A percentile compares a stretch with the other conserved stretches of the same genome.
These are phyloP conservation scores for Drosophila albomicans DNA, from an alignment of 1,140 invertebrate species.

Conservation along the genomic window DNA sequence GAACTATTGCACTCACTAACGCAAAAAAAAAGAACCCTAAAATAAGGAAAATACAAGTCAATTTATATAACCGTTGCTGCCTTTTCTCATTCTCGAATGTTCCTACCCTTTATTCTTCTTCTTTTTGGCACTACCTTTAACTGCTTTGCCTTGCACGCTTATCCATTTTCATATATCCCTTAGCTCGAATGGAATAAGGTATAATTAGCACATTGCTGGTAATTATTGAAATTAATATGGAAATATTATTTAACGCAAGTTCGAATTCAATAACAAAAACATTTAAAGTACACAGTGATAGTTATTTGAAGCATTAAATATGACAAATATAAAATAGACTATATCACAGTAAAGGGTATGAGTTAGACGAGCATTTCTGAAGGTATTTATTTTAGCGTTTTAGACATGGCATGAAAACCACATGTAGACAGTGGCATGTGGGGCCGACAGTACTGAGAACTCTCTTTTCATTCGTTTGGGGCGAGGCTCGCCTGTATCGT, in stretches of 20 bases:
- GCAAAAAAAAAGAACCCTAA: constrained; percentile 52
- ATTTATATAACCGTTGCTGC: constrained; percentile 63
- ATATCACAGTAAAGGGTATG: constrained; percentile 1
- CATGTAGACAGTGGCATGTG: constrained; percentile 41
- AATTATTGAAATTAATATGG: too few species aligned
- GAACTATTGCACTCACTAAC: constrained; percentile 69
- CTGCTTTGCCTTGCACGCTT: constrained; percentile 9
- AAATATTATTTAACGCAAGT: too few species aligned
- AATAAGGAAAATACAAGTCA: constrained; percentile 78
- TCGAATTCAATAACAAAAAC: too few species aligned
- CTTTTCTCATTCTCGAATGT: background rate
- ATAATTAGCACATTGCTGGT: background rate
- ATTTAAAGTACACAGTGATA: too few species aligned
- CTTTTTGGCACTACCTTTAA: constrained; percentile 65
- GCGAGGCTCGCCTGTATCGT: constrained; percentile 21
- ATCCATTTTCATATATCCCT: constrained; percentile 22
- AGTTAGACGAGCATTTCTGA: background rate
- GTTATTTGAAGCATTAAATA: background rate
- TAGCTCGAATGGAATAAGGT: background rate
- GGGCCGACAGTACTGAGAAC: constrained; percentile 20
- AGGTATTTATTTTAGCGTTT: constrained; percentile 39
- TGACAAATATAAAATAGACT: background rate
- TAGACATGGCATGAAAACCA: constrained; percentile 50
- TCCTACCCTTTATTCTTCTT: constrained; percentile 30
- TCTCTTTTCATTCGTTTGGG: constrained; percentile 47